Base-by-base conservation (phyloP, 2,888 invertebrate genomes). In the Furcula furcula region DNA sequence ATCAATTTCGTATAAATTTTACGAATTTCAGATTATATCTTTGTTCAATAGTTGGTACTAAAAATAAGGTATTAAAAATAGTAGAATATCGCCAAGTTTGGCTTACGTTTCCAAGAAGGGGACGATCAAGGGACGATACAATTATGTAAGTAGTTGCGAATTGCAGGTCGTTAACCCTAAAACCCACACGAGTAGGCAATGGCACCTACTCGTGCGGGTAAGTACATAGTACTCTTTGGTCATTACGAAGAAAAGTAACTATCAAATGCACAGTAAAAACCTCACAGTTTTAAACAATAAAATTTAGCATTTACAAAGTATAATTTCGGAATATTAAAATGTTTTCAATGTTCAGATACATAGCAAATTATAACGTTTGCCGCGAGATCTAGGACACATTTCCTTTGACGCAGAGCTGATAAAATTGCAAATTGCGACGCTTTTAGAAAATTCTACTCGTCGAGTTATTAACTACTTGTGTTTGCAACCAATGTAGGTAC, bases 351-450 rank as follows among this genome's bases (percentile, higher is more conserved):
- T 41, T 41, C 37, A 51, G 40, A 42, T 36, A 48, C 44, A 66
- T 71, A 70, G 73, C 55, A 65, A 73, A 78, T 76, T 70, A n/a
- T n/a, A 52, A 48, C 44, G 41, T 55, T 47, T 64, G 65, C 53
- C 44, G 43, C 51, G 40, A 60, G 61, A 85, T 77, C 69, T 83
- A 75, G 84, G 76, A 51, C 83, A 63, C 60, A 60, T 68, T 77
- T 84, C 83, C 83, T 76, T 56, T 49, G 65, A 54, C 67, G 71
- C 76, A 64, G 59, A 61, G 43, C 64, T 67, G 82, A 83, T 80
- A 83, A 74, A 64, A 61, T 69, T 71, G 76, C 73, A 76, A 82
- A 82, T 72, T 70, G 58, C 55, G 55, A 56, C 61, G 60, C 51
- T 58, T 63, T 44, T 40, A 29, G 26, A 19, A 21, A 41, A 34